Percentiles rank a stretch among this genome's conserved stretches.
Conservation (phyloP, 1,140 invertebrate genomes). For the Diorhabda carinulata region DNA sequence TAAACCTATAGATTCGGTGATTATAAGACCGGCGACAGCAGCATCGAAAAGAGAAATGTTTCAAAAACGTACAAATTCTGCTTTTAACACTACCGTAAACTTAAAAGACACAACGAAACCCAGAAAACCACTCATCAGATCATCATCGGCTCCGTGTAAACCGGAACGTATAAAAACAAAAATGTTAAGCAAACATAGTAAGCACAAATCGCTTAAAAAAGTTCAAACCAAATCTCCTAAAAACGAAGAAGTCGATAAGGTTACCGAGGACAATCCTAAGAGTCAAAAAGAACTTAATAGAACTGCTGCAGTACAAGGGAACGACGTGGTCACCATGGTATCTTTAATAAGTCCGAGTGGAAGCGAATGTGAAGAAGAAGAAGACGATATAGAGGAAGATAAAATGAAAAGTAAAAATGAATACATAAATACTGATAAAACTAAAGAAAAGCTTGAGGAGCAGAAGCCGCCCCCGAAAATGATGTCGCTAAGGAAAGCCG, state of each 20-base stretch:
- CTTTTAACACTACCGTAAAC: constrained; percentile 32
- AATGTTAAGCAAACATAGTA: constrained; percentile 37
- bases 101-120: constrained; percentile 24
- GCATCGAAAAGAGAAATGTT: constrained; percentile 40
- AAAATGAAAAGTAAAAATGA: constrained; percentile 45
- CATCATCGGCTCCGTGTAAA: constrained; percentile 40
- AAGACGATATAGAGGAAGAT: constrained; percentile 16
- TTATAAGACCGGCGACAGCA: constrained; percentile 38
- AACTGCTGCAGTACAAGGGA: constrained; percentile 25
- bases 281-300: constrained; percentile 23
- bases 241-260: constrained; percentile 23
- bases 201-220: constrained; percentile 35
- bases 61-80: constrained; percentile 43
- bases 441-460: constrained; percentile 22
- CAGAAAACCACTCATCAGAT: constrained; percentile 36
- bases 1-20: constrained; percentile 26
- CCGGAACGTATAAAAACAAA: constrained; percentile 38
- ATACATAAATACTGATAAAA: constrained; percentile 10
- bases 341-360: constrained; percentile 54
- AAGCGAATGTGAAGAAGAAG: constrained; percentile 51
- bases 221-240: constrained; percentile 18
- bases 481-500: constrained; percentile 46
- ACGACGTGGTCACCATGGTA: constrained; percentile 56
- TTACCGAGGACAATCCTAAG: constrained; percentile 18
- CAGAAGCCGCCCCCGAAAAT: constrained; percentile 29